Percentiles rank a stretch among this genome's conserved stretches.
Conservation (phyloP, 2,113 vertebrate species). For the Poeciliopsis prolifica region DNA sequence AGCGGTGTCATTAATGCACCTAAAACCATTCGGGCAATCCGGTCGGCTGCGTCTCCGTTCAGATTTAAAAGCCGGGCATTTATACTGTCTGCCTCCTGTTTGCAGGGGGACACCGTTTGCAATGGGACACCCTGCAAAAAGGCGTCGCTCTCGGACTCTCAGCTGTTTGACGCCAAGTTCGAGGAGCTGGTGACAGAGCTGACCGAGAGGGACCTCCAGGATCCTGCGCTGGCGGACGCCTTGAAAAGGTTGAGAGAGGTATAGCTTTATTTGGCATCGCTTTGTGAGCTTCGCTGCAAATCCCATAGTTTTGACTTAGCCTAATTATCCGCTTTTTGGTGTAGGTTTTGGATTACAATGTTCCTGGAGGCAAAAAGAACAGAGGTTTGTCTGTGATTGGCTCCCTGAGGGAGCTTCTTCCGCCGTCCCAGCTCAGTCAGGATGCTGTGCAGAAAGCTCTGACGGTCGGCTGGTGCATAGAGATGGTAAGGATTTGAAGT, state of each 20-base stretch:
- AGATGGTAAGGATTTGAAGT: conserved; percentile 82
- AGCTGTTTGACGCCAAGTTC: conserved; percentile 85
- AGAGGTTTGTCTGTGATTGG: conserved; percentile 89
- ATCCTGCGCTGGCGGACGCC: conserved; percentile 83
- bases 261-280: background rate
- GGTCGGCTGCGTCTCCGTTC: background rate
- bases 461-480: conserved; percentile 93
- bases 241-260: conserved; percentile 84
- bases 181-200: conserved; percentile 85
- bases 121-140: conserved; percentile 68
- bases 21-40: conserved; percentile 19
- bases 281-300: background rate
- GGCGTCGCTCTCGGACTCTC: conserved; percentile 64
- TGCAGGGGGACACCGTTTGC: conserved; percentile 68
- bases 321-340: fast-evolving
- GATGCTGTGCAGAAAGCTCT: conserved; percentile 81
- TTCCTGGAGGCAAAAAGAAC: conserved; percentile 88
- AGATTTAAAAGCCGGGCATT: background rate
- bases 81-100: conserved; percentile 29
- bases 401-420: conserved; percentile 80
- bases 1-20: conserved; percentile 4
- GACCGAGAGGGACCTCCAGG: conserved; percentile 77
- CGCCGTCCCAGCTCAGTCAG: conserved; percentile 69
- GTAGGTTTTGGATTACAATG: conserved; percentile 88
- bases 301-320: background rate